phyloP scores from a whole-genome alignment of 2,113 vertebrate species.

The Propithecus coquereli region DNA sequence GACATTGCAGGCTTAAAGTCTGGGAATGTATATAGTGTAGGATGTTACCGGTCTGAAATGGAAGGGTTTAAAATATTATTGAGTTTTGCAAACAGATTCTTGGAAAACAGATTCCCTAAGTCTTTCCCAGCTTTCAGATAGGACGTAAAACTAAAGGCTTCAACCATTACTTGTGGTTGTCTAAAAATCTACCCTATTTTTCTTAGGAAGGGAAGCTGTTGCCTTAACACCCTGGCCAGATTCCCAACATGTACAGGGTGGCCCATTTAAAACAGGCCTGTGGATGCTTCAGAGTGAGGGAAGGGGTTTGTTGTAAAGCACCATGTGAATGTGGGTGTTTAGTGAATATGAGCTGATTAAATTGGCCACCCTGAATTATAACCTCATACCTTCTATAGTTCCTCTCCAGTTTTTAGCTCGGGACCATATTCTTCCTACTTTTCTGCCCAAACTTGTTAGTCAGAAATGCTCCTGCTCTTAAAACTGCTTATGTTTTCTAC shows the following conservation, averaged over 20 bases:
- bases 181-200: slow-evolving; percentile 68
- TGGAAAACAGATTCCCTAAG: slow-evolving; percentile 57
- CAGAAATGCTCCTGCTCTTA: slow-evolving; percentile 44
- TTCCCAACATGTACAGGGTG: slow-evolving; percentile 75
- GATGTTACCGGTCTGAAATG: slow-evolving; percentile 51
- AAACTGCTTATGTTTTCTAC: slow-evolving; percentile 40
- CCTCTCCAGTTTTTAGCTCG: slow-evolving; percentile 49
- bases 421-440: slow-evolving; percentile 54
- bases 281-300: slow-evolving; percentile 66
- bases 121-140: slow-evolving; percentile 60
- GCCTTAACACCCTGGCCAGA: slow-evolving; percentile 68
- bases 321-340: slow-evolving; percentile 76
- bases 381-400: slow-evolving; percentile 69
- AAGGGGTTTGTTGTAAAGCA: slow-evolving; percentile 65
- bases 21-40: slow-evolving; percentile 37
- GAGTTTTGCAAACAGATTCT: slow-evolving; percentile 63
- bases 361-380: slow-evolving; percentile 79
- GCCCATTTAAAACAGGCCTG: slow-evolving; percentile 68
- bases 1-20: slow-evolving; percentile 57
- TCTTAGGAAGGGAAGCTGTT: slow-evolving; percentile 67
- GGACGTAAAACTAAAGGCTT: slow-evolving; percentile 57
- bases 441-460: slow-evolving; percentile 67
- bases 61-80: slow-evolving; percentile 49
- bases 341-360: slow-evolving; percentile 77
- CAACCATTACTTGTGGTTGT: slow-evolving; percentile 61